These are phyloP conservation scores for Maconellicoccus hirsutus DNA, from an alignment of 1,140 invertebrate species.

Conservation along the genomic window DNA sequence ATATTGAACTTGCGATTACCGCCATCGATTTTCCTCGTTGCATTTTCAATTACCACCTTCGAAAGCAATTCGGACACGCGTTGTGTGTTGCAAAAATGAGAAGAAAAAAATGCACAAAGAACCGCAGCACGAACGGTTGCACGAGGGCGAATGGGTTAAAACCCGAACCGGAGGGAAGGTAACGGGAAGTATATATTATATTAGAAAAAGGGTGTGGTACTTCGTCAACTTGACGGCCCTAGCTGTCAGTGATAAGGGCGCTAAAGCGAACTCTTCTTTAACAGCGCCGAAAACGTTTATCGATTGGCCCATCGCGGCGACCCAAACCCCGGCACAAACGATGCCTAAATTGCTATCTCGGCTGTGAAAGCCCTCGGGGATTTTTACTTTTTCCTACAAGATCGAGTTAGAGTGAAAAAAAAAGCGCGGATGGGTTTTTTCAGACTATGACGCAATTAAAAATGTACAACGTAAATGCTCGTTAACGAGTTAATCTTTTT, in stretches of 20 bases:
- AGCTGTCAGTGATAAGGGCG: constrained; percentile 21
- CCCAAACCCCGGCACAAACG: constrained; percentile 11
- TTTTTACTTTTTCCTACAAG: not conserved
- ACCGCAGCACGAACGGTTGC: not conserved
- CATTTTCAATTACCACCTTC: not conserved
- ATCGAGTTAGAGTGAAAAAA: not conserved
- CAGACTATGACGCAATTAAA: too few relatives aligned
- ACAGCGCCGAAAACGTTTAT: constrained; percentile 18
- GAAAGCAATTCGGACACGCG: not conserved
- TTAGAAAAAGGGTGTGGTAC: constrained; percentile 22
- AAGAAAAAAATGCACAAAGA: not conserved
- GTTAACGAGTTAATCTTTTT: too few relatives aligned
- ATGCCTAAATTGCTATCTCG: constrained; percentile 18
- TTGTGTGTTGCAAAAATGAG: not conserved
- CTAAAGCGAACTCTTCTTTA: constrained; percentile 19
- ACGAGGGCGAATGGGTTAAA: not conserved
- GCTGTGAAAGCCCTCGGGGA: not conserved
- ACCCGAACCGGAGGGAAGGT: not conserved
- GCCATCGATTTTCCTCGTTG: not conserved
- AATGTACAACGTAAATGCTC: too few relatives aligned
- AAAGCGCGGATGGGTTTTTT: too few relatives aligned
- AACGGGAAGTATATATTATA: constrained; percentile 18
- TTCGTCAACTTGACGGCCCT: constrained; percentile 18
- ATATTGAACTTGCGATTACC: too few relatives aligned
- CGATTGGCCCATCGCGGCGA: constrained; percentile 19